Evolutionary conservation across 2,113 vertebrate genomes (phyloP), one percentile per base, ranked within the genome.

Genomic region (Nipponia nippon): DNA sequence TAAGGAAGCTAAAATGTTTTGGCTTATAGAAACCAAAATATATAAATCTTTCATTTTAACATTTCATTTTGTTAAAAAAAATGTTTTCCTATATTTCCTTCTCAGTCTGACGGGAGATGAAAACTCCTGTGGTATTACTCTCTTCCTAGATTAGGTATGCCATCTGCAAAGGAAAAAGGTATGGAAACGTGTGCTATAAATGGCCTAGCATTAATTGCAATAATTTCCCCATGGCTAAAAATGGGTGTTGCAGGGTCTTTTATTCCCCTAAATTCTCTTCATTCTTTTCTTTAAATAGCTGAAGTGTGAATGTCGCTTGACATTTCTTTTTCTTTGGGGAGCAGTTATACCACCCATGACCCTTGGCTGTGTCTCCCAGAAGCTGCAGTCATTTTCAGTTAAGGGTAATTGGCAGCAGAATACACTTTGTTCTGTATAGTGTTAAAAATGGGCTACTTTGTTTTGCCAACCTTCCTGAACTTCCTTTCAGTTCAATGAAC

Each of bases 381-480:
- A 95, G 86, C 91, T 93, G 89, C 95, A 97, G 94, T 69, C 96
- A 97, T 97, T 98, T 98, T 95, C 91, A 97, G 91, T 96, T 94
- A 94, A 94, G 73, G 85, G 86, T 94, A 98, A 98, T 61, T 97
- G 96, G 93, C 96, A 97, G 91, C 96, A 96, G 92, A 97, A 97
- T 94, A 91, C 83, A 98, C 95, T 98, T 98, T 97, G 91, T 97
- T 97, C 97, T 96, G 76, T 40, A 93, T 13, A 94, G 95, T 98
- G 97, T 98, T 98, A 97, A 98, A 98, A 98, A 98, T 96, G 95
- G 95, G 87, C 70, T 61, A 96, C 97, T 98, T 98, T 98, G 98
- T 98, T 98, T 98, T 95, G 94, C 96, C 98, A 98, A 97, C 97
- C 97, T 97, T 97, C 95, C 90, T 97, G 98, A 98, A 98, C 97